Base-by-base conservation (phyloP, 2,113 vertebrate species). In the Xyliphius kryptos region DNA sequence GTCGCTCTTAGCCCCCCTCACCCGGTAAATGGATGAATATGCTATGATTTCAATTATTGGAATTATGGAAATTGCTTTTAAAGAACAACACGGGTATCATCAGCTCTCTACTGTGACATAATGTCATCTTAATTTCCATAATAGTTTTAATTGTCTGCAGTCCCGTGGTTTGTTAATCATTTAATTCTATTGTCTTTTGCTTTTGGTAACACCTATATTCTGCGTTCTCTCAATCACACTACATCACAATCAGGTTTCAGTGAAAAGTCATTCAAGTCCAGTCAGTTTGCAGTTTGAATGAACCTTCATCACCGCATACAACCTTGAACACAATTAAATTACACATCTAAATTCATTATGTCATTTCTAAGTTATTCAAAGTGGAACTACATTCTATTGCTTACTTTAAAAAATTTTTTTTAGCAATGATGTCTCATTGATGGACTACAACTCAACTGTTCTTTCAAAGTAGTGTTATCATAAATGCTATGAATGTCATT, bases 51-150 rank as follows among this genome's bases (percentile, higher is more conserved):
- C 94, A 97, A 97, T 89, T 86, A 97, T 97, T 91, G 93, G 91
- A 97, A 97, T 97, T 96, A 98, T 94, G 93, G 96, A 89, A 89
- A 98, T 95, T 95, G 94, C 91, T 92, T 84, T 97, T 92, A 91
- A 94, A 32, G 84, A 92, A 91, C 91, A 89, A 88, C 90, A 91
- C 89, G 91, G 91, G 91, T 97, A 91, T 96, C 92, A 93, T 91
- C 91, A 94, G 82, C 90, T 92, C 91, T 93, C 92, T 89, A 91
- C 92, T 93, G 93, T 87, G 94, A 94, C 94, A 95, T 93, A 94
- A 93, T 95, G 91, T 92, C 93, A 92, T 91, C 95, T 95, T 93
- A 94, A 97, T 97, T 97, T 85, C 83, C 77, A 84, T 86, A 88
- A 89, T 88, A 80, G 84, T 88, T 86, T 87, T 89, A 89, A 89